These are phyloP conservation scores for Nematolebias whitei DNA, from an alignment of 2,113 vertebrate genomes.

Conservation along the genomic window DNA sequence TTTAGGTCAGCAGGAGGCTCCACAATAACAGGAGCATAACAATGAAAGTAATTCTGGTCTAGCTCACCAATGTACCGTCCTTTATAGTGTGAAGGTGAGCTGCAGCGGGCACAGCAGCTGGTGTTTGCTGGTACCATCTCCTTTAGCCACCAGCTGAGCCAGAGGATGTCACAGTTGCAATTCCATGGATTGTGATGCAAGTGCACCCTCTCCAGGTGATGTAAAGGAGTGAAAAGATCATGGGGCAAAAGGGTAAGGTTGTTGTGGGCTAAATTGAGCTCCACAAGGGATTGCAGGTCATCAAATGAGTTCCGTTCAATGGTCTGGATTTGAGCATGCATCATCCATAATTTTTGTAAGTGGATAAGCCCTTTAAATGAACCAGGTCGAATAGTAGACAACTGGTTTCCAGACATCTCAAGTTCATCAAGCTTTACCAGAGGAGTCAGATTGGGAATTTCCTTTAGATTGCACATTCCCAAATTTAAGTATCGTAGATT, in stretches of 20 bases:
- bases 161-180: constrained; percentile 98
- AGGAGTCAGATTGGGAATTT: constrained; percentile 98
- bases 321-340: constrained; percentile 98
- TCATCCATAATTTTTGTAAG: constrained; percentile 99
- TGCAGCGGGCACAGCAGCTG: constrained; percentile 97
- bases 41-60: constrained; percentile 98
- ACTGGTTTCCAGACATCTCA: constrained; percentile 98
- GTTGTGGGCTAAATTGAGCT: constrained; percentile 98
- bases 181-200: constrained; percentile 99
- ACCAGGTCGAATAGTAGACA: constrained; percentile 91
- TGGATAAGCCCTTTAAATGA: constrained; percentile 99
- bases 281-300: constrained; percentile 96
- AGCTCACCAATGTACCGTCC: constrained; percentile 97
- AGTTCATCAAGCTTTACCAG: constrained; percentile 95
- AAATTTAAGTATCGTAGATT: constrained; percentile 99
- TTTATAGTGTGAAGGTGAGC: constrained; percentile 90
- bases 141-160: constrained; percentile 99
- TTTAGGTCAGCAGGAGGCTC: constrained; percentile 97
- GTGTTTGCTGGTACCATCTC: constrained; percentile 98
- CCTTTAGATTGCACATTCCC: constrained; percentile 99
- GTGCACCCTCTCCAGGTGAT: constrained; percentile 94
- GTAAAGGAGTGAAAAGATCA: constrained; percentile 97
- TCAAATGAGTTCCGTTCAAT: constrained; percentile 98
- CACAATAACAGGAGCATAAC: constrained; percentile 98
- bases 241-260: constrained; percentile 97